A percentile compares a stretch with the other conserved stretches of the same genome.
phyloP scores from a whole-genome alignment of 1,140 invertebrate species.

The Philotrypesis tridentata region DNA sequence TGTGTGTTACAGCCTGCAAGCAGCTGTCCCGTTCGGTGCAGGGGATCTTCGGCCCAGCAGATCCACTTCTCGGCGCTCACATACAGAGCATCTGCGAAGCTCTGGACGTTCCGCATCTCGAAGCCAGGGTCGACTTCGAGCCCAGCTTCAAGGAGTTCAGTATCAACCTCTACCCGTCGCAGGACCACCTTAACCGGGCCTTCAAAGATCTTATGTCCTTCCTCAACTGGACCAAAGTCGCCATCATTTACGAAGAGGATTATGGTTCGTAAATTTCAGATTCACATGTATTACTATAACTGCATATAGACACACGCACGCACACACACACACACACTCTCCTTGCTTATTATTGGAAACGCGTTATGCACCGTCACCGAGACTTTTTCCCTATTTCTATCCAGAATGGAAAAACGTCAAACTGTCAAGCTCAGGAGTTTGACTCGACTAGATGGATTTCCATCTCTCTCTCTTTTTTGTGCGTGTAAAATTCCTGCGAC shows the following conservation, averaged over 20 bases:
- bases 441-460: constrained; percentile 26
- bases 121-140: constrained; percentile 84
- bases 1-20: constrained; percentile 83
- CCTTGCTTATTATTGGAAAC: constrained; percentile 1
- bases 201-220: constrained; percentile 91
- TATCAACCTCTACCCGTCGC: constrained; percentile 92
- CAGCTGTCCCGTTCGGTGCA: constrained; percentile 90
- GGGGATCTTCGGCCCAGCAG: constrained; percentile 91
- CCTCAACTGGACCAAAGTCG: constrained; percentile 94
- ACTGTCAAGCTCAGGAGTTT: constrained; percentile 36
- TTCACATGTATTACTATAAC: no score
- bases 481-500: not conserved
- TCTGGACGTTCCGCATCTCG: constrained; percentile 90
- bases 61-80: constrained; percentile 86
- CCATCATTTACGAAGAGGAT: constrained; percentile 94
- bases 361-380: constrained; percentile 7
- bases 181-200: constrained; percentile 87
- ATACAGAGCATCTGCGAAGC: constrained; percentile 93
- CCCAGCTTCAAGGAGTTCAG: constrained; percentile 84
- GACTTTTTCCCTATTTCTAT: not conserved
- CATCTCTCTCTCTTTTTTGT: not conserved
- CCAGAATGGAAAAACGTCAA: constrained; percentile 33
- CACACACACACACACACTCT: not conserved
- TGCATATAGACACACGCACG: no score
- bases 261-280: constrained; percentile 75